Percentiles rank a stretch among this genome's conserved stretches.
phyloP scores from a whole-genome alignment of 2,888 invertebrate species.

The Phasia obesa region DNA sequence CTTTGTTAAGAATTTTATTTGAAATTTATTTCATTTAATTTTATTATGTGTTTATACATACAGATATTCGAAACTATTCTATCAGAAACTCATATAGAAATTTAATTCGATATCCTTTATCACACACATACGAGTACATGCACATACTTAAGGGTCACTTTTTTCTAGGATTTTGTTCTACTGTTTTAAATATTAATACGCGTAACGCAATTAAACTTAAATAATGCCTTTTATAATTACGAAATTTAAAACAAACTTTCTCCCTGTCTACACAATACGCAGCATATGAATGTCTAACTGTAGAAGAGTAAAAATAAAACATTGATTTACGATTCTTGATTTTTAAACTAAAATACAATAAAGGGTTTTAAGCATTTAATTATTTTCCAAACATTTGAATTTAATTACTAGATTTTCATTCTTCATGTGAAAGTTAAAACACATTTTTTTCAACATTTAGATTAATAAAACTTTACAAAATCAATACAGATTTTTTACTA shows the following conservation, averaged over 20 bases:
- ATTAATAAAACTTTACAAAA: constrained; percentile 42
- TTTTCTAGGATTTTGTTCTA: constrained; percentile 22
- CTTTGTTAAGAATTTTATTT: not conserved
- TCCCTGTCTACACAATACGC: not conserved
- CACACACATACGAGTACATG: not conserved
- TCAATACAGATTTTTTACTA: constrained; percentile 23
- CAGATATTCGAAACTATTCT: constrained; percentile 62
- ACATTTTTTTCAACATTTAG: constrained; percentile 8
- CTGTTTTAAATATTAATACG: constrained; percentile 62
- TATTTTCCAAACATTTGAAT: constrained; percentile 73
- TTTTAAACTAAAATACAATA: constrained; percentile 20
- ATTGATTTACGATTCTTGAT: constrained; percentile 60
- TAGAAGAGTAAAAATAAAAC: constrained; percentile 29
- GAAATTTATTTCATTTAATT: constrained; percentile 48
- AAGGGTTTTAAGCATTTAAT: constrained; percentile 73
- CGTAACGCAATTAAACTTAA: constrained; percentile 74
- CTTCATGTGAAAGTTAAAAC: constrained; percentile 3
- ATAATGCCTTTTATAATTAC: constrained; percentile 72
- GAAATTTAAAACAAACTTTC: constrained; percentile 47
- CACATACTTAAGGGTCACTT: constrained; percentile 1
- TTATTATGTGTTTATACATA: constrained; percentile 60
- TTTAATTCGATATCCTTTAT: constrained; percentile 38
- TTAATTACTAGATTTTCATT: constrained; percentile 56
- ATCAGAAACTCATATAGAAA: constrained; percentile 10
- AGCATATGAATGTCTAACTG: not conserved